Percentiles rank a stretch among this genome's conserved stretches.
Evolutionary conservation across 2,113 vertebrate genomes (phyloP).

Genomic region (Lamprologus tigripictilis): DNA sequence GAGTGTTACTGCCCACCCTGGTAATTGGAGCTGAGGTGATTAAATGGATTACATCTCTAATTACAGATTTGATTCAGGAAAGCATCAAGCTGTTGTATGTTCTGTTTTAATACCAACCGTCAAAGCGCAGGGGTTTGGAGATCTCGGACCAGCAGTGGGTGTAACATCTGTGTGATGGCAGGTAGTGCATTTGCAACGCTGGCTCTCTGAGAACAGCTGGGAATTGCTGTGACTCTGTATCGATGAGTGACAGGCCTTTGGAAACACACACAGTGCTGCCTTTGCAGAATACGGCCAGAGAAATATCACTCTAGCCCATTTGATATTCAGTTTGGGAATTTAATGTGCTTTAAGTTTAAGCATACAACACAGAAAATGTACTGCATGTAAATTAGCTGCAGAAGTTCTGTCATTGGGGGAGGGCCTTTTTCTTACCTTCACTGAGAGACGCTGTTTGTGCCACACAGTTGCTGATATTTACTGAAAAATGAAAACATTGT

Average conservation of each 20-base stretch:
- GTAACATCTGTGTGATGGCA: constrained; percentile 44
- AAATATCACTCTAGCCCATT: constrained; percentile 2
- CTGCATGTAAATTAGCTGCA: not conserved
- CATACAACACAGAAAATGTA: not conserved
- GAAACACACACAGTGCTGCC: constrained; percentile 24
- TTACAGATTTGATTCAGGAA: constrained; percentile 26
- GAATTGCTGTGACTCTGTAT: constrained; percentile 25
- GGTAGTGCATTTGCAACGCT: constrained; percentile 24
- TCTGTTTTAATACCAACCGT: constrained; percentile 3
- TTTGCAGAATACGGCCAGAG: constrained; percentile 8
- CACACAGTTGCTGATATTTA: not conserved
- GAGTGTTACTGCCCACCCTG: constrained; percentile 18
- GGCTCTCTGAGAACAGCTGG: constrained; percentile 47
- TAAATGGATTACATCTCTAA: constrained; percentile 39
- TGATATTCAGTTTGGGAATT: not conserved
- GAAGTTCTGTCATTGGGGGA: not conserved
- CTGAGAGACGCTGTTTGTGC: not conserved
- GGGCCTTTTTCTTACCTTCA: not conserved
- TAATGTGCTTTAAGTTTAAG: not conserved
- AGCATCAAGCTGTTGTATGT: constrained; percentile 24
- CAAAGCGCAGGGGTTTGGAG: not conserved
- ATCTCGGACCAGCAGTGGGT: constrained; percentile 22
- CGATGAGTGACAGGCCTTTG: constrained; percentile 47
- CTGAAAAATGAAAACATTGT: not conserved
- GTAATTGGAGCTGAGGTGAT: constrained; percentile 29